Evolutionary conservation across 2,888 invertebrate genomes (phyloP).

Genomic region (Orchesella flavescens): DNA sequence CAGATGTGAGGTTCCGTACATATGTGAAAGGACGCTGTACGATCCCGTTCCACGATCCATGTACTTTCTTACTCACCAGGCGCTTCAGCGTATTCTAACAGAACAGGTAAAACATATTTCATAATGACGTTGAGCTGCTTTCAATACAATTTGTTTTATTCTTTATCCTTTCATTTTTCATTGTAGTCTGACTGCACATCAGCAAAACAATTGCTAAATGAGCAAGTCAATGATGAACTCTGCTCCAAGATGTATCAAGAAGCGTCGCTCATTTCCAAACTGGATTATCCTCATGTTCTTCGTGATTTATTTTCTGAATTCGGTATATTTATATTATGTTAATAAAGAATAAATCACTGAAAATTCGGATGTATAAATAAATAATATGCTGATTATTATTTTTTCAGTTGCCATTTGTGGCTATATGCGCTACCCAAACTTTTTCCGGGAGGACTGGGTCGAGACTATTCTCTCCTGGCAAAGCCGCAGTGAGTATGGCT

Average conservation of each 20-base stretch:
- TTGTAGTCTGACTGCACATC: background rate
- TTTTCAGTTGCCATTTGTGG: constrained; percentile 76
- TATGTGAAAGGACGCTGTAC: background rate
- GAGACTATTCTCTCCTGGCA: constrained; percentile 74
- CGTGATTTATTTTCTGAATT: constrained; percentile 59
- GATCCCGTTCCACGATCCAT: background rate
- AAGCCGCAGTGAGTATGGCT: constrained; percentile 2
- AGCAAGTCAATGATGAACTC: background rate
- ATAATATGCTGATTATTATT: too few species aligned
- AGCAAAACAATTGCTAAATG: background rate
- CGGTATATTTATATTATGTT: too few species aligned
- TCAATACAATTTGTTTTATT: too few species aligned
- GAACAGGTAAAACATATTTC: background rate
- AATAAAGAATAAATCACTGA: too few species aligned
- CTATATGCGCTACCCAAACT: constrained; percentile 75
- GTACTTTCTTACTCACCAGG: constrained; percentile 1
- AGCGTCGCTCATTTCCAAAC: constrained; percentile 48
- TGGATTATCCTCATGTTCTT: constrained; percentile 41
- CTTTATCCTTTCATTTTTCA: too few species aligned
- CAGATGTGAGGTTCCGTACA: background rate
- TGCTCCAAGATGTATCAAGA: constrained; percentile 55
- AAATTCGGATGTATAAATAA: too few species aligned
- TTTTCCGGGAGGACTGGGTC: constrained; percentile 74
- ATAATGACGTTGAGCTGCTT: too few species aligned
- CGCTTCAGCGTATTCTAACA: background rate